These are phyloP conservation scores for Eilema caniola DNA, from an alignment of 2,888 invertebrate genomes.

Conservation along the genomic window DNA sequence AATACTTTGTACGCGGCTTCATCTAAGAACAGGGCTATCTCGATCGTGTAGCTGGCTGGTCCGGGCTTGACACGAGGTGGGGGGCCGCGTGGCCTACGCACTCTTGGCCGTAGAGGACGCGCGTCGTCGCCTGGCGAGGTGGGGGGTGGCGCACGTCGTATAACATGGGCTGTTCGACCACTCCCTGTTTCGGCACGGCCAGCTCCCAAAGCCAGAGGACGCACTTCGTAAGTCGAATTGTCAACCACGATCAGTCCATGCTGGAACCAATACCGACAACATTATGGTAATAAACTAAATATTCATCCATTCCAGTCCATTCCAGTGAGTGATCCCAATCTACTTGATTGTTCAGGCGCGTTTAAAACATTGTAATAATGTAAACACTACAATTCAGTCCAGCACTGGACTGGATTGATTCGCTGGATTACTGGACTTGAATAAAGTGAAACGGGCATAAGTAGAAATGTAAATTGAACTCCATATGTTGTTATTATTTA, in stretches of 20 bases:
- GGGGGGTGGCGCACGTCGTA: conserved; percentile 85
- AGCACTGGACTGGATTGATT: too few species aligned
- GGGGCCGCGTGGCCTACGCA: conserved; percentile 65
- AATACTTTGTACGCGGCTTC: conserved; percentile 91
- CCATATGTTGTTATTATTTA: neutral
- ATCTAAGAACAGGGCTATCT: conserved; percentile 92
- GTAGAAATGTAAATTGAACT: neutral
- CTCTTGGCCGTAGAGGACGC: conserved; percentile 66
- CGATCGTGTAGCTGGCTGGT: conserved; percentile 86
- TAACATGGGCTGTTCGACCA: conserved; percentile 85
- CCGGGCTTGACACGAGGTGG: conserved; percentile 57
- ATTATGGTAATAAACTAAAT: neutral
- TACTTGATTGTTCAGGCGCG: too few species aligned
- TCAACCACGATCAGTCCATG: conserved; percentile 90
- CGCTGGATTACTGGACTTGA: too few species aligned
- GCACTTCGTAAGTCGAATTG: conserved; percentile 90
- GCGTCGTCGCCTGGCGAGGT: conserved; percentile 79
- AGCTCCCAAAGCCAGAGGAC: conserved; percentile 84
- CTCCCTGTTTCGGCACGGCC: conserved; percentile 72
- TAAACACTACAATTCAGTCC: too few species aligned
- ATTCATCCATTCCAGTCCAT: too few species aligned
- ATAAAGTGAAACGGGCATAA: too few species aligned
- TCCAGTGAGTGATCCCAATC: too few species aligned
- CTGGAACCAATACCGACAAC: conserved; percentile 69
- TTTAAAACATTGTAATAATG: too few species aligned